Evolutionary conservation across 2,888 invertebrate genomes (phyloP).

Genomic region (Scaptomyza polygonia): DNA sequence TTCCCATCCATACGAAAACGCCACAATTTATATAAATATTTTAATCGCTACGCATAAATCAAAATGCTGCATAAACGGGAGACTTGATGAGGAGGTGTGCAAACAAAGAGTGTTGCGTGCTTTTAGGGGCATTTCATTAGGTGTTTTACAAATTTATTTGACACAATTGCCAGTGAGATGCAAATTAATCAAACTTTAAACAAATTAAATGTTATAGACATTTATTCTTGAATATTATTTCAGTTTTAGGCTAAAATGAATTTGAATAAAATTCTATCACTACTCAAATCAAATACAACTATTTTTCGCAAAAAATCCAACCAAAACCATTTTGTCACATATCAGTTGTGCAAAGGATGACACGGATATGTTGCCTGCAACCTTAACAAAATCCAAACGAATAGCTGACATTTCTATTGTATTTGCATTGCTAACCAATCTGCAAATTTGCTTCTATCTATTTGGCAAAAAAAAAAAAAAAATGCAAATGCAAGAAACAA

Average conservation of each 20-base stretch:
- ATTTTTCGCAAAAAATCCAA: neutral
- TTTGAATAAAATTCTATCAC: no score
- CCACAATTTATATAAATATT: slow-evolving; percentile 80
- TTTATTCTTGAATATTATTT: no score
- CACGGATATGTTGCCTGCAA: slow-evolving; percentile 1
- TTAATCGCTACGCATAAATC: slow-evolving; percentile 79
- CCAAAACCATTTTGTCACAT: neutral
- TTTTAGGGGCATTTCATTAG: slow-evolving; percentile 47
- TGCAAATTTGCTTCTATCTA: neutral
- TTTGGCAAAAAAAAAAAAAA: no score
- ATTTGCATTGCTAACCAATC: neutral
- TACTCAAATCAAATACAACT: neutral
- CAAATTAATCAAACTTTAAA: slow-evolving; percentile 15
- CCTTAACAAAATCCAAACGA: neutral
- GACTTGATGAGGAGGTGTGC: neutral
- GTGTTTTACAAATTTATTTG: slow-evolving; percentile 42
- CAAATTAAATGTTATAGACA: neutral
- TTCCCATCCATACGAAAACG: slow-evolving; percentile 57
- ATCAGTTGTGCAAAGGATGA: neutral
- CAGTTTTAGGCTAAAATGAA: no score
- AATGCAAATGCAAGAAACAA: no score
- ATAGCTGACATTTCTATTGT: neutral
- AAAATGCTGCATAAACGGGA: slow-evolving; percentile 47
- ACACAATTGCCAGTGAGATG: slow-evolving; percentile 35
- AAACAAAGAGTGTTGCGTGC: slow-evolving; percentile 54